Base-by-base conservation (phyloP, 2,888 invertebrate genomes). In the Adelognathus sp. region DNA sequence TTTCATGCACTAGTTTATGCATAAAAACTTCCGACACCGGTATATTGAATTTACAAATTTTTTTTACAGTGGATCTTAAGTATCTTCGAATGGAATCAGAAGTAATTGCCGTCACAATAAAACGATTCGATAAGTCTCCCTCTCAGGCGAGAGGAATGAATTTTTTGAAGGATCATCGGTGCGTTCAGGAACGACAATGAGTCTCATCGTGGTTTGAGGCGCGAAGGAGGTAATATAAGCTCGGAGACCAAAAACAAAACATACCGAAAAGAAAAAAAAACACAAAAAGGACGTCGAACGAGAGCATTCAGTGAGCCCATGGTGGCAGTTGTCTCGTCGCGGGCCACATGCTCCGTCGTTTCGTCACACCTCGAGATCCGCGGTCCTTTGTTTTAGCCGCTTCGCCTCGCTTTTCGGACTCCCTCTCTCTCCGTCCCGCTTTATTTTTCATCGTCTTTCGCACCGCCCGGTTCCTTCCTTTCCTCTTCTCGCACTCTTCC, bases 381-480 rank as follows among this genome's bases (percentile, higher is more conserved):
- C n/a, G n/a, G 39, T 85, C 87, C 90, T 90, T 90, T 90, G 90
- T 89, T 89, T 90, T 85, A 89, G 86, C 89, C 89, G 89, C 89
- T 86, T 86, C 86, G 67, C 80, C 70, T 67, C 71, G 61, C 61
- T 69, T 74, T 79, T n/a, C 67, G 66, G 71, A n/a, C n/a, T n/a
- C n/a, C n/a, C n/a, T n/a, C 44, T 58, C 75, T 71, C 46, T 58
- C 60, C 60, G 31, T 54, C 27, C 46, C 36, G 36, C 31, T 44
- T 67, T 56, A 58, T 79, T 76, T 60, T 66, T 54, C n/a, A 29
- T 7, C 58, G 16, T 50, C 29, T 3, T 71, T 70, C 50, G 46
- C 46, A n/a, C n/a, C n/a, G n/a, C n/a, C n/a, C 16, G 50, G 50
- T 50, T 24, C 44, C 27, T 16, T 71, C 54, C 44, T 50, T 54